Evolutionary conservation across 2,888 invertebrate species (phyloP).

Genomic region (Athripsodes cinereus): DNA sequence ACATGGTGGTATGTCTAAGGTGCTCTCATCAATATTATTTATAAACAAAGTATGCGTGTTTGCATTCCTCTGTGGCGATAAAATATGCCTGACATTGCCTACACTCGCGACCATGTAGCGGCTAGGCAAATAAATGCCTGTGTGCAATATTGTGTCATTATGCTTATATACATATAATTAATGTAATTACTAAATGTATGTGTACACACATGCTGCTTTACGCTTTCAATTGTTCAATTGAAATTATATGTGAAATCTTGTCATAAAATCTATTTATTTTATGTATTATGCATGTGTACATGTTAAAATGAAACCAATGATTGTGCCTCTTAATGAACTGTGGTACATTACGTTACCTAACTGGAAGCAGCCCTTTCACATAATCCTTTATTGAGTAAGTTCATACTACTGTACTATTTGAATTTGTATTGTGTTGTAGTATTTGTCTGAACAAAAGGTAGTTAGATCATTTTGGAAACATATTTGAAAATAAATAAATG

Average conservation of each 20-base stretch:
- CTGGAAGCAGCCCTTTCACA: conserved; percentile 23
- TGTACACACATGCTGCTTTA: conserved; percentile 19
- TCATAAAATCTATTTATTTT: conserved; percentile 23
- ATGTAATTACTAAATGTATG: too few species aligned
- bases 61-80: too few species aligned
- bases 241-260: conserved; percentile 28
- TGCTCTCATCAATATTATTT: too few species aligned
- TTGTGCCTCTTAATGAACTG: conserved; percentile 27
- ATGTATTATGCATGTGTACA: conserved; percentile 10
- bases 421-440: conserved; percentile 19
- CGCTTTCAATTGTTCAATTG: conserved; percentile 28
- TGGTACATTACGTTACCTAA: conserved; percentile 28
- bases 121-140: too few species aligned
- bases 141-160: too few species aligned
- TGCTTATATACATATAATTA: too few species aligned
- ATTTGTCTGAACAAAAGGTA: conserved; percentile 27
- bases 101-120: too few species aligned
- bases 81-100: too few species aligned
- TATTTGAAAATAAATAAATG: not conserved
- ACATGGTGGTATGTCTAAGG: too few species aligned
- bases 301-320: conserved; percentile 27
- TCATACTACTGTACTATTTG: conserved; percentile 10
- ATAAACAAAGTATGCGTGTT: too few species aligned
- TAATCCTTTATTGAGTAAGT: conserved; percentile 17
- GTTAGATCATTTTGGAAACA: conserved; percentile 24